Conservation (phyloP, 2,888 invertebrate genomes). For the Tetrapedia diversipes region DNA sequence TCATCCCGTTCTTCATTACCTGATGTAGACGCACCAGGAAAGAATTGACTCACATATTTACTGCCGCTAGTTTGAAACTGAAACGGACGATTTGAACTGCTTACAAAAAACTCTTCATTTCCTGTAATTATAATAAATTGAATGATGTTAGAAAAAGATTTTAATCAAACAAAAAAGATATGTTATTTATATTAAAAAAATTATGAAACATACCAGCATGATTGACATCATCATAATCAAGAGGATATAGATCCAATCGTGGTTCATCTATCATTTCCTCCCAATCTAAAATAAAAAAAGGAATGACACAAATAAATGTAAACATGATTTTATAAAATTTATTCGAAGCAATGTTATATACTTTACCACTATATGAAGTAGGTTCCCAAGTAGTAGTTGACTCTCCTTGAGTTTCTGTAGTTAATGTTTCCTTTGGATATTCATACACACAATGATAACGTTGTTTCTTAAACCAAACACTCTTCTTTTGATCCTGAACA, state of each 20-base stretch:
- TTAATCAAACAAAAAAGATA: slow-evolving; percentile 1
- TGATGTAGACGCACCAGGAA: slow-evolving; percentile 85
- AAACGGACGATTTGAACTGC: slow-evolving; percentile 89
- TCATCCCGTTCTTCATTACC: slow-evolving; percentile 54
- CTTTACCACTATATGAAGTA: slow-evolving; percentile 80
- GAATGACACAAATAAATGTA: not conserved
- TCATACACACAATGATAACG: slow-evolving; percentile 93
- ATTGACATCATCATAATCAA: slow-evolving; percentile 79
- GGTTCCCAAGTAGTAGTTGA: slow-evolving; percentile 74
- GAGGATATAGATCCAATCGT: slow-evolving; percentile 77
- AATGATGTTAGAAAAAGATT: not conserved
- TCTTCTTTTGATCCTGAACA: slow-evolving; percentile 86
- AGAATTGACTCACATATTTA: slow-evolving; percentile 88
- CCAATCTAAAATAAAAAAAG: slow-evolving; percentile 73
- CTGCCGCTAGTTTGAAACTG: slow-evolving; percentile 83
- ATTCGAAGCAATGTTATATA: not conserved
- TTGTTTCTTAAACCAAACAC: slow-evolving; percentile 92
- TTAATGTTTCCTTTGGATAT: slow-evolving; percentile 89
- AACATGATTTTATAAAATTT: no score
- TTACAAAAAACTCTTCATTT: slow-evolving; percentile 89
- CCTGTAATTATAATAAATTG: slow-evolving; percentile 64
- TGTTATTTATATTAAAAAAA: no score
- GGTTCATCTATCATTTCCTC: slow-evolving; percentile 81
- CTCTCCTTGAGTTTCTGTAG: slow-evolving; percentile 75
- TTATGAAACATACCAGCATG: slow-evolving; percentile 73